Base-by-base conservation (phyloP, 64 coral and sea anemone genomes). In the Montipora capricornis region DNA sequence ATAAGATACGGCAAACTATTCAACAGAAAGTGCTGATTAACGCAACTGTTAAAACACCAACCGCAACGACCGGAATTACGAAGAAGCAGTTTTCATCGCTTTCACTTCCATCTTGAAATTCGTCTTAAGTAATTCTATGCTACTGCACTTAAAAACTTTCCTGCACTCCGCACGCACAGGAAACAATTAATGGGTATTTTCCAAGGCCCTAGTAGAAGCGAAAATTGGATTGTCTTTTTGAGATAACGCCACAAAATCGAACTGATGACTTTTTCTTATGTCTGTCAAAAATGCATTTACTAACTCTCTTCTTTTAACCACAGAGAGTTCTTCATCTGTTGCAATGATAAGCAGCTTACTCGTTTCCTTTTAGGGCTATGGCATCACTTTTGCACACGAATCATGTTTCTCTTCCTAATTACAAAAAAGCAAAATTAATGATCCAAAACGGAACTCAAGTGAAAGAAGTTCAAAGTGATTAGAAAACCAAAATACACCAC, bases 41-140 rank as follows among this genome's bases (percentile, higher is more conserved):
- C 44, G 82, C 93, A 95, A 95, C 88, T 95, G 88, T 95, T 90
- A 95, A 95, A 90, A 95, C 93, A 90, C 46, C 66, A 46, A 10
- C 62, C 46, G 71, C 82, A 86, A 86, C 71, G 66, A 64, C 66
- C 66, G 82, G 82, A 71, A 86, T 86, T 86, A 68, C 82, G 47
- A 71, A 69, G 82, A 20, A 83, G 66, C 48, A 50, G 16, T 44
- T 71, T 50, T 64, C 53, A 86, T 71, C 82, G 47, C 68, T 86
- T 20, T 44, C 60, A 71, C 66, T 86, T 71, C 82, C 16, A n/a
- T 20, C 48, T 47, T 64, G 47, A 86, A 86, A 86, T 69, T 66
- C 45, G 64, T 44, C 46, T 86, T 86, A 71, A 86, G 82, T 86
- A 86, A 86, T 71, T 86, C 82, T 71, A 86, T 69, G 82, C 82